Percentiles rank a stretch among this genome's conserved stretches.
These are phyloP conservation scores for Quadroppia sp. DNA, from an alignment of 2,888 invertebrate genomes.

Conservation along the genomic window DNA sequence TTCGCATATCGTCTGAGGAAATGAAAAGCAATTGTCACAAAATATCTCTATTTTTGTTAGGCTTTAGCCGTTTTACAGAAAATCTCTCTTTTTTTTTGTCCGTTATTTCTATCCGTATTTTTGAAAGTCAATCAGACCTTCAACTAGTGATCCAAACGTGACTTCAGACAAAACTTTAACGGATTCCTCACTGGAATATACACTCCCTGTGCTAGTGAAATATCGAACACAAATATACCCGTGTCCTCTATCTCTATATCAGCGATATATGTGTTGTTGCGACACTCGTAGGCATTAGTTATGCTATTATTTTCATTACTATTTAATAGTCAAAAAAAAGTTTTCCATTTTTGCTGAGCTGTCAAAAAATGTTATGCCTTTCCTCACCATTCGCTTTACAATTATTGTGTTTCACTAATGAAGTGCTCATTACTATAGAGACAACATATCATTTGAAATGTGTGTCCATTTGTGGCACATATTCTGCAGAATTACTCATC, in stretches of 20 bases:
- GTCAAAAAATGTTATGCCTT: neutral
- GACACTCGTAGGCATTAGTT: neutral
- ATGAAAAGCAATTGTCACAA: neutral
- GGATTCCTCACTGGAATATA: neutral
- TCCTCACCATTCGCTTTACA: neutral
- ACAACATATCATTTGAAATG: neutral
- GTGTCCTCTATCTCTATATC: neutral
- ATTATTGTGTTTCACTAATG: neutral
- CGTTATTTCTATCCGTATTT: neutral
- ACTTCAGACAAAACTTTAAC: conserved; percentile 8
- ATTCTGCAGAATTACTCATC: conserved; percentile 9
- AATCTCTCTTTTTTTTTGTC: neutral
- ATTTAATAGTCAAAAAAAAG: neutral
- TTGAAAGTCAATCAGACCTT: neutral
- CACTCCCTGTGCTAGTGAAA: neutral
- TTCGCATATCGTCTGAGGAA: neutral
- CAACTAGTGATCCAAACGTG: neutral
- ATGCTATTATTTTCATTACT: conserved; percentile 1
- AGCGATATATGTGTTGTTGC: neutral
- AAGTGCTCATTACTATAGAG: neutral
- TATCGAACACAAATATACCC: neutral
- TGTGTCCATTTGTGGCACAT: neutral
- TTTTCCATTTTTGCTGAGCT: neutral
- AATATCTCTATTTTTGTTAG: neutral
- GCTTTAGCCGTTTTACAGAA: neutral